Evolutionary conservation across 2,797 vertebrate genomes (phyloP).

Genomic region (Lindbergichthys nudifrons): DNA sequence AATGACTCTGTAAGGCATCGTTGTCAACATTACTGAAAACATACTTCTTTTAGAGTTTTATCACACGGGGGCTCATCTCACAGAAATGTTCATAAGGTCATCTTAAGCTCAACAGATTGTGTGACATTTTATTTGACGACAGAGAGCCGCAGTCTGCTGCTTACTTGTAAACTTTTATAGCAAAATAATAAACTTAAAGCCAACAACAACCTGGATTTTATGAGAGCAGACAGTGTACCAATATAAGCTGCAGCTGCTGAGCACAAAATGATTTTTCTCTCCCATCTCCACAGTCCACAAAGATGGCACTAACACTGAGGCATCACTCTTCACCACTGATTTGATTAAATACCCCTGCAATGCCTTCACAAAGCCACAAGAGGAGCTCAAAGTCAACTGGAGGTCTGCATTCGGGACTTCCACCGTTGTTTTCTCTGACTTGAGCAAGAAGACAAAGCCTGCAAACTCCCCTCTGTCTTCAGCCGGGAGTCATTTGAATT

Average conservation of each 20-base stretch:
- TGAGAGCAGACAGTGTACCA: constrained; percentile 44
- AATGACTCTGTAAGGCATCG: constrained; percentile 22
- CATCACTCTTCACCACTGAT: constrained; percentile 65
- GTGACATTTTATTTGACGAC: constrained; percentile 42
- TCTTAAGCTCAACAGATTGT: constrained; percentile 45
- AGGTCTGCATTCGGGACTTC: constrained; percentile 90
- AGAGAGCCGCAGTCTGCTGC: constrained; percentile 33
- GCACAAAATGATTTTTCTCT: constrained; percentile 62
- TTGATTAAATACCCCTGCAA: constrained; percentile 92
- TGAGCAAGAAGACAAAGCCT: constrained; percentile 78
- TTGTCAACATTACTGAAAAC: constrained; percentile 27
- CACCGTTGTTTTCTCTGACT: constrained; percentile 91
- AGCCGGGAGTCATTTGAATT: constrained; percentile 76
- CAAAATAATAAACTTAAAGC: constrained; percentile 53
- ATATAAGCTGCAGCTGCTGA: constrained; percentile 60
- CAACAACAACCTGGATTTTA: constrained; percentile 59
- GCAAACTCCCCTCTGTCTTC: constrained; percentile 64
- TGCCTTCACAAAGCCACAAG: constrained; percentile 86
- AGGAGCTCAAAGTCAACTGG: constrained; percentile 92
- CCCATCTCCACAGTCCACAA: constrained; percentile 76
- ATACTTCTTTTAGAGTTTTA: constrained; percentile 23
- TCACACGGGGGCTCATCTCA: constrained; percentile 27
- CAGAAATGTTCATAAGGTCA: constrained; percentile 30
- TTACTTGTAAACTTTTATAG: constrained; percentile 51
- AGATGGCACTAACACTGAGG: constrained; percentile 67